Percentiles rank a stretch among this genome's conserved stretches.
Evolutionary conservation across 2,797 vertebrate species (phyloP).

Genomic region (Sebastes diploproa): DNA sequence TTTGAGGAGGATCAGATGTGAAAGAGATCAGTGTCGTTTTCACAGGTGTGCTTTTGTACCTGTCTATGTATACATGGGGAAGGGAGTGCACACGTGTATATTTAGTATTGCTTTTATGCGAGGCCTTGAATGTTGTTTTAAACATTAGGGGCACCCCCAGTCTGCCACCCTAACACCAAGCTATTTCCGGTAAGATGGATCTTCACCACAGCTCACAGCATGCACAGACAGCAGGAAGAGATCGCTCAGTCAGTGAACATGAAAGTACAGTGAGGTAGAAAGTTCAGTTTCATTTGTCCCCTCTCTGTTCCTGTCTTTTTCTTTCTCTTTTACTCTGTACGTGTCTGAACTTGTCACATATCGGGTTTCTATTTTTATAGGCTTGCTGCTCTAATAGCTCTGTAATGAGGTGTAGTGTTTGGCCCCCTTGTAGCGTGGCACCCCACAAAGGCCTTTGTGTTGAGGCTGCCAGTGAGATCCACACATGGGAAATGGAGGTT

Average conservation of each 20-base stretch:
- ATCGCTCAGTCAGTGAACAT: constrained; percentile 16
- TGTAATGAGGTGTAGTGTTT: constrained; percentile 45
- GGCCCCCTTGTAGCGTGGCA: constrained; percentile 27
- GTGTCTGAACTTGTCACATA: constrained; percentile 32
- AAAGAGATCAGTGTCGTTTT: not conserved
- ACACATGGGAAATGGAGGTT: not conserved
- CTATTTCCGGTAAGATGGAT: constrained; percentile 16
- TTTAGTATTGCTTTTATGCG: not conserved
- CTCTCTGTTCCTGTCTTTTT: not conserved
- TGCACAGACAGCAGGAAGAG: not conserved
- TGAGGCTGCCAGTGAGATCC: not conserved
- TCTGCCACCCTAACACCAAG: not conserved
- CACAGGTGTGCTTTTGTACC: not conserved
- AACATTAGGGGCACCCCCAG: constrained; percentile 7
- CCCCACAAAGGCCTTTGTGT: constrained; percentile 15
- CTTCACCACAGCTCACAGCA: not conserved
- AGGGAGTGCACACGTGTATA: not conserved
- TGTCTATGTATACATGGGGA: not conserved
- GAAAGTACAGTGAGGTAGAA: constrained; percentile 8
- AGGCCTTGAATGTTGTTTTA: not conserved
- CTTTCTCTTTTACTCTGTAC: not conserved
- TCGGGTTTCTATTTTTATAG: constrained; percentile 48
- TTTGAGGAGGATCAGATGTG: not conserved
- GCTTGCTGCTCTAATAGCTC: constrained; percentile 13
- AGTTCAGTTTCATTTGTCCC: constrained; percentile 17